phyloP scores from a whole-genome alignment of 37 sponge, comb jelly and placozoan genomes.

The Petrosia ficiformis region DNA sequence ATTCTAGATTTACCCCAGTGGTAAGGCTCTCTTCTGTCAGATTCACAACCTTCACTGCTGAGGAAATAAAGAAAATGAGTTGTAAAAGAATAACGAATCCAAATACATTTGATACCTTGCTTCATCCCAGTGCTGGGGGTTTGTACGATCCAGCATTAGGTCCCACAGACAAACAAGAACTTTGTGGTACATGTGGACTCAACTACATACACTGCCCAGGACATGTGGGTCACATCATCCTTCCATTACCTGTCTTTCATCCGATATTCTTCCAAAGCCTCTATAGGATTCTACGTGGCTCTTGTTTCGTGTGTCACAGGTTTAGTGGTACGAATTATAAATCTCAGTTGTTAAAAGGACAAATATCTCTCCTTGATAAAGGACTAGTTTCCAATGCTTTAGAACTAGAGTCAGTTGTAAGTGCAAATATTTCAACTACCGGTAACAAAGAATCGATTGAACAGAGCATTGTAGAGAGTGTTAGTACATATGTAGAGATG shows the following conservation, averaged over 20 bases:
- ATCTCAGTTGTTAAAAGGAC: slow-evolving; percentile 48
- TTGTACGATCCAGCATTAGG: slow-evolving; percentile 93
- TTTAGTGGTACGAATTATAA: slow-evolving; percentile 42
- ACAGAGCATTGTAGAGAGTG: slow-evolving; percentile 1
- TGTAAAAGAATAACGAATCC: slow-evolving; percentile 83
- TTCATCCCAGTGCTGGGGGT: slow-evolving; percentile 81
- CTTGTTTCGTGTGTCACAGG: slow-evolving; percentile 74
- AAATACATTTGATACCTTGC: slow-evolving; percentile 75
- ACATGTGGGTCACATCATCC: slow-evolving; percentile 92
- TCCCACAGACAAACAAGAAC: slow-evolving; percentile 65
- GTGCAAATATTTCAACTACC: neutral
- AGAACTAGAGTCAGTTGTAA: slow-evolving; percentile 48
- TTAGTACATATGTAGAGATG: slow-evolving; percentile 7
- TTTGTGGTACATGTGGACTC: slow-evolving; percentile 87
- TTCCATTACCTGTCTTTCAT: slow-evolving; percentile 92
- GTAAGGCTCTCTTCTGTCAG: slow-evolving; percentile 47
- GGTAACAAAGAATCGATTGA: slow-evolving; percentile 1
- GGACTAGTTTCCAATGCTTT: slow-evolving; percentile 66
- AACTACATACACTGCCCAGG: slow-evolving; percentile 88
- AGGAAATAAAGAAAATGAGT: slow-evolving; percentile 64
- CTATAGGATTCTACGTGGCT: slow-evolving; percentile 44
- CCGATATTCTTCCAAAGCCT: slow-evolving; percentile 75
- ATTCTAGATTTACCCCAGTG: slow-evolving; percentile 47
- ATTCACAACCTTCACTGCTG: slow-evolving; percentile 63
- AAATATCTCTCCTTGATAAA: slow-evolving; percentile 39